phyloP scores from a whole-genome alignment of 2,797 vertebrate genomes.

The Coreius guichenoti region DNA sequence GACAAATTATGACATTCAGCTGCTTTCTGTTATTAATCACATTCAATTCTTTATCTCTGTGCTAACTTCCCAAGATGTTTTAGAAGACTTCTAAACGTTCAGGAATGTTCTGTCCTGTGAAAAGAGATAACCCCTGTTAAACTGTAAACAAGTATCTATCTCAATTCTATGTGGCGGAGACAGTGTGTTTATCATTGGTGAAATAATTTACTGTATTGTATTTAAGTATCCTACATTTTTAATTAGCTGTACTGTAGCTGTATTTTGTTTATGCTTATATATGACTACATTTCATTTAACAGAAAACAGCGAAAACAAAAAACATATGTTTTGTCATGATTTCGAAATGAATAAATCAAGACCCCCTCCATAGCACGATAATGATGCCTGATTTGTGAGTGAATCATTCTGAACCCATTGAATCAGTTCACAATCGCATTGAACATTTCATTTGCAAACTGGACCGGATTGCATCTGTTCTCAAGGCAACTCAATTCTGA shows the following conservation, averaged over 20 bases:
- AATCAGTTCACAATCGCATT: not conserved
- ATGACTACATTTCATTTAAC: no score
- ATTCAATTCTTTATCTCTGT: conserved; percentile 62
- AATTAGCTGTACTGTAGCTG: not conserved
- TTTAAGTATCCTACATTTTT: not conserved
- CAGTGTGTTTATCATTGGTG: not conserved
- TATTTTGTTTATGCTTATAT: not conserved
- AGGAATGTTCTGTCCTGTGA: conserved; percentile 65
- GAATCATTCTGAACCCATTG: not conserved
- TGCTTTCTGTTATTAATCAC: conserved; percentile 66
- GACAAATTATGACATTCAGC: conserved; percentile 67
- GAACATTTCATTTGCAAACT: not conserved
- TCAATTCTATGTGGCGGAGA: conserved; percentile 53
- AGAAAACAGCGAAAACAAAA: no score
- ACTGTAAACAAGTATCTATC: conserved; percentile 71
- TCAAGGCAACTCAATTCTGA: no score
- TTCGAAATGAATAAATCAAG: not conserved
- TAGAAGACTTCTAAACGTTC: conserved; percentile 45
- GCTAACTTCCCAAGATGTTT: conserved; percentile 64
- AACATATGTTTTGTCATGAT: not conserved
- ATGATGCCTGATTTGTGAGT: no score
- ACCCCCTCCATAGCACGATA: not conserved
- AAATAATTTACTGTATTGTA: not conserved
- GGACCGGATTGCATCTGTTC: not conserved
- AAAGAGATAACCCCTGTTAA: conserved; percentile 75